Percentiles rank a stretch among this genome's conserved stretches.
Evolutionary conservation across 2,888 invertebrate species (phyloP).

Genomic region (Ferdinandea cuprea): DNA sequence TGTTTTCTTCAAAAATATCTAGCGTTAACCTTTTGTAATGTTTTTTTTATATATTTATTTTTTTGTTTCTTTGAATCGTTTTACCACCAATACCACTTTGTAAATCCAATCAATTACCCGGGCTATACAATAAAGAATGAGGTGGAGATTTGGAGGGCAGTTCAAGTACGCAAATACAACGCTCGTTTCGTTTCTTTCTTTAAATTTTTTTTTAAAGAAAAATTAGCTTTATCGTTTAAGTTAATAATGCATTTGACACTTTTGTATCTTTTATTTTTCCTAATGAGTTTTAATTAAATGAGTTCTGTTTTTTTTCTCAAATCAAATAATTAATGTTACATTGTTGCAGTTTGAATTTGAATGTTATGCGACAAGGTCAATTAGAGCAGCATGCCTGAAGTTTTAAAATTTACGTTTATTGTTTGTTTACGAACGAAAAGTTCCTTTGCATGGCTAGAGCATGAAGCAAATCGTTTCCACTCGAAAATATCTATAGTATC

Average conservation of each 20-base stretch:
- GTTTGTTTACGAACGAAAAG: slow-evolving; percentile 40
- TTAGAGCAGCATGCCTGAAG: slow-evolving; percentile 40
- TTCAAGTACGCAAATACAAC: slow-evolving; percentile 87
- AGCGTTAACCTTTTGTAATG: slow-evolving; percentile 46
- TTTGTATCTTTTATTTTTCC: slow-evolving; percentile 13
- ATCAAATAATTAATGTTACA: slow-evolving; percentile 45
- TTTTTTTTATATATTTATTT: slow-evolving; percentile 35
- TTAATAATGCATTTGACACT: slow-evolving; percentile 4
- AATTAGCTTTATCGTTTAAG: not conserved
- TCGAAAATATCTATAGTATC: too few species aligned
- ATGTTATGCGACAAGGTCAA: slow-evolving; percentile 44
- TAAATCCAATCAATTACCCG: slow-evolving; percentile 57
- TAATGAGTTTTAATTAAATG: not conserved
- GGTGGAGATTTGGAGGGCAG: slow-evolving; percentile 90
- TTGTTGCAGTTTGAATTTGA: slow-evolving; percentile 49
- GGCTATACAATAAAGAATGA: slow-evolving; percentile 79
- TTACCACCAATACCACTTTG: slow-evolving; percentile 19
- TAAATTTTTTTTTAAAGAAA: not conserved
- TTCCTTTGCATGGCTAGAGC: slow-evolving; percentile 65
- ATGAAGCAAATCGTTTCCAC: slow-evolving; percentile 60
- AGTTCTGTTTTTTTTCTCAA: slow-evolving; percentile 28
- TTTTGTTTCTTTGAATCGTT: slow-evolving; percentile 17
- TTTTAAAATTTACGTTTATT: slow-evolving; percentile 41
- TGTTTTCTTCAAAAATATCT: slow-evolving; percentile 18
- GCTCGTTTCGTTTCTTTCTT: too few species aligned